These are phyloP conservation scores for Drosophila nr. fundita DNA, from an alignment of 2,888 invertebrate species.

Conservation along the genomic window DNA sequence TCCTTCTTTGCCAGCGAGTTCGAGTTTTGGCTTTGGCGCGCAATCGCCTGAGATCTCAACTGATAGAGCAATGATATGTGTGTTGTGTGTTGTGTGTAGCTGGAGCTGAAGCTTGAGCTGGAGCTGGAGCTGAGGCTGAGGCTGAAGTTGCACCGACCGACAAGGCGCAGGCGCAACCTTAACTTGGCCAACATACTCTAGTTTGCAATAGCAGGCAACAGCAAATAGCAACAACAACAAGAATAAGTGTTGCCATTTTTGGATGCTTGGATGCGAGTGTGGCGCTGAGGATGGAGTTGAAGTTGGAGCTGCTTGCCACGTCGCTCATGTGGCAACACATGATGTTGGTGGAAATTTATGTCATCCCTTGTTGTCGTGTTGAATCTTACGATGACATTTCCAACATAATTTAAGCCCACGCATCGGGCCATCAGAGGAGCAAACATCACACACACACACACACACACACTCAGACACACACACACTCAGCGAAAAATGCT, in stretches of 20 bases:
- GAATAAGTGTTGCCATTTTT: slow-evolving; percentile 69
- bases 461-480: slow-evolving; percentile 7
- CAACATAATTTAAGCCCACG: slow-evolving; percentile 85
- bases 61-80: slow-evolving; percentile 80
- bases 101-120: slow-evolving; percentile 19
- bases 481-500: slow-evolving; percentile 4
- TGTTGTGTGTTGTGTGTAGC: slow-evolving; percentile 49
- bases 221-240: slow-evolving; percentile 38
- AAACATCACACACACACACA: slow-evolving; percentile 9
- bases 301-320: slow-evolving; percentile 49
- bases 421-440: slow-evolving; percentile 59
- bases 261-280: slow-evolving; percentile 53
- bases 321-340: slow-evolving; percentile 73
- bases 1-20: slow-evolving; percentile 44
- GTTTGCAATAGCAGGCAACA: slow-evolving; percentile 48
- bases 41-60: slow-evolving; percentile 72
- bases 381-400: slow-evolving; percentile 85
- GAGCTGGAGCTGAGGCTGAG: slow-evolving; percentile 20
- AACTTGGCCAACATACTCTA: slow-evolving; percentile 63
- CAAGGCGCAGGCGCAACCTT: slow-evolving; percentile 47
- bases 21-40: slow-evolving; percentile 33
- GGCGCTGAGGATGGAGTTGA: slow-evolving; percentile 52
- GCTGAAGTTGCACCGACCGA: slow-evolving; percentile 50
- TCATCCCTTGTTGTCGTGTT: slow-evolving; percentile 85
- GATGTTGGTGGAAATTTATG: slow-evolving; percentile 85